phyloP scores from a whole-genome alignment of 1,140 invertebrate genomes.

The Drosophila navojoa region DNA sequence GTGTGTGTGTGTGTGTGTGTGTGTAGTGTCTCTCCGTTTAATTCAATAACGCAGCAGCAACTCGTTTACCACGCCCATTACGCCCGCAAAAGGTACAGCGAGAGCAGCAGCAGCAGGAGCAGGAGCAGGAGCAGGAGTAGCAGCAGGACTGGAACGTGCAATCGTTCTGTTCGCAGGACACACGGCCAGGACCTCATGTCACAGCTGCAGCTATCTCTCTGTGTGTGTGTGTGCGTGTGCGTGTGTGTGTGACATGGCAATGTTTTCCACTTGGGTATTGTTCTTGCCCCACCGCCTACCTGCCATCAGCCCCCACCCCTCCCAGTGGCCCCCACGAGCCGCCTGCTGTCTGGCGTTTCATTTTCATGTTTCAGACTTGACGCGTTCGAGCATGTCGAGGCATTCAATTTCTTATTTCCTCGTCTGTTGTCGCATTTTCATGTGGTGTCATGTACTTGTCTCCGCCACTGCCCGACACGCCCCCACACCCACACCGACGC shows the following conservation, averaged over 20 bases:
- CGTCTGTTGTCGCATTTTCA: conserved; percentile 70
- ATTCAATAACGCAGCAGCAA: conserved; percentile 74
- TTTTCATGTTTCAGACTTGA: conserved; percentile 42
- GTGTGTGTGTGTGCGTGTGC: neutral
- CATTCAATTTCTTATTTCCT: conserved; percentile 67
- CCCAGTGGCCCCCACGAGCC: neutral
- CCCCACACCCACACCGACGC: neutral
- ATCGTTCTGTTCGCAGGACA: conserved; percentile 19
- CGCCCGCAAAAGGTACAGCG: conserved; percentile 34
- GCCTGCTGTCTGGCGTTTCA: conserved; percentile 17
- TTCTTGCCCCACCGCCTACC: neutral
- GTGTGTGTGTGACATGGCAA: conserved; percentile 21
- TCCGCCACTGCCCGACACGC: neutral
- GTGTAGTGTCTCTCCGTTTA: conserved; percentile 52
- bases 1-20: neutral
- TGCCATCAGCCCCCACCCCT: neutral
- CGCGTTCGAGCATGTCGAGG: conserved; percentile 53
- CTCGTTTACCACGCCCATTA: conserved; percentile 50
- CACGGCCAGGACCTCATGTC: conserved; percentile 13
- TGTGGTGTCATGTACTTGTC: conserved; percentile 62
- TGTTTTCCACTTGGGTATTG: conserved; percentile 36
- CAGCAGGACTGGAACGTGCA: conserved; percentile 13
- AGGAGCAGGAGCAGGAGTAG: conserved; percentile 1
- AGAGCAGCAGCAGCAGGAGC: conserved; percentile 5
- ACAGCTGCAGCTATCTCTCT: conserved; percentile 23